Base-by-base conservation (phyloP, 2,797 vertebrate species). In the Sebastes cheni region DNA sequence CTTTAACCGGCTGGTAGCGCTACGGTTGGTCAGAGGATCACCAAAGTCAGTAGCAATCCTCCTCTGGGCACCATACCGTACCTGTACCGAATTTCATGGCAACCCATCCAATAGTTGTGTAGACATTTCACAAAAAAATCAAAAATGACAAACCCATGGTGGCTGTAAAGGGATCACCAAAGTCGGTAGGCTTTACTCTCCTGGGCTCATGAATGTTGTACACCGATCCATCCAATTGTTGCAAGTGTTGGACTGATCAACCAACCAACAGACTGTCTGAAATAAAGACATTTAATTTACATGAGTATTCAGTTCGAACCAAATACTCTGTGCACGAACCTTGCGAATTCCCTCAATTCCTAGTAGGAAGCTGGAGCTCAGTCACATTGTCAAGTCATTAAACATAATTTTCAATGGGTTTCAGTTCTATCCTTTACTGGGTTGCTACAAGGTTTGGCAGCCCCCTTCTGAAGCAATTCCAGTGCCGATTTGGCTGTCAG, bases 401-500 rank as follows among this genome's bases (percentile, higher is more conserved):
- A 6, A 7, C 23, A 27, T 3, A 65, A 55, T 66, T 69, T 72
- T 71, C 62, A 62, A 18, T 52, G 25, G 52, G 64, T 65, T 82
- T 22, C 8, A 22, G 46, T 58, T 79, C 14, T 61, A 64, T 62
- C 70, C 42, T 75, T 1, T 34, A 22, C 60, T 32, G 46, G 22
- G 59, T 74, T 76, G 36, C 69, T 69, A 34, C 60, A 67, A 65
- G 22, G 70, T 69, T 83, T 81, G 76, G 72, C 80, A 77, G 74
- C 42, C 20, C 42, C 36, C 1, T 68, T 80, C 66, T 68, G 75
- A 80, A 85, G 78, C 36, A 32, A 9, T 80, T 85, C 84, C 77
- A 79, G 27, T 1, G 6, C 65, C 9, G 46, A 72, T 83, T 89
- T 88, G 79, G 85, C 88, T 80, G 79, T 87, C 46, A 66, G 66